A percentile compares a stretch with the other conserved stretches of the same genome.
phyloP scores from a whole-genome alignment of 2,113 vertebrate species.

The Felis chaus region DNA sequence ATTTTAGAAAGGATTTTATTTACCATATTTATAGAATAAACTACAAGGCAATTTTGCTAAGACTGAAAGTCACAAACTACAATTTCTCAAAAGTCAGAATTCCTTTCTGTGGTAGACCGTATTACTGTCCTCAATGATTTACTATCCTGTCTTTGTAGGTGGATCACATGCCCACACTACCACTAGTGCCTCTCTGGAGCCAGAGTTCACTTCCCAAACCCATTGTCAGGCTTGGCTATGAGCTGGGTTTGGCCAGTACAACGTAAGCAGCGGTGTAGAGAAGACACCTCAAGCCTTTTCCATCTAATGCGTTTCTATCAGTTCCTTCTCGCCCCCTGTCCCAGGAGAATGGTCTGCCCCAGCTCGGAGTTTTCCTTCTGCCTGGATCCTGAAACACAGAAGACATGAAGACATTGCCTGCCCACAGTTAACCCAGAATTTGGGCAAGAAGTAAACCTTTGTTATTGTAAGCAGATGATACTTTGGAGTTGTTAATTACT shows the following conservation, averaged over 20 bases:
- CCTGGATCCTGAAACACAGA: background rate
- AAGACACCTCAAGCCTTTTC: background rate
- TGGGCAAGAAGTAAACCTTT: background rate
- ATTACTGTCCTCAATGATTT: background rate
- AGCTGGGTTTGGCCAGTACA: background rate
- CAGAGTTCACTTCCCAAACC: background rate
- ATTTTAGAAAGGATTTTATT: slow-evolving; percentile 21
- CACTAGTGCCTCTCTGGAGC: background rate
- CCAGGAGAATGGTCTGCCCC: background rate
- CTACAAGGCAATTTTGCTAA: background rate
- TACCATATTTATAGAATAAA: slow-evolving; percentile 60
- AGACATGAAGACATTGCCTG: background rate
- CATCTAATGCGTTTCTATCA: background rate
- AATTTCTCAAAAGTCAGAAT: background rate
- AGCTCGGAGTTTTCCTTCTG: background rate
- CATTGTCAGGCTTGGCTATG: background rate
- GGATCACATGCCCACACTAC: background rate
- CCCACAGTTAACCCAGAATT: background rate
- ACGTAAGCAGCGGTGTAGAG: background rate
- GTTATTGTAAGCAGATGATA: background rate
- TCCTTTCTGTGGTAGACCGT: background rate
- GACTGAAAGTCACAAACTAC: background rate
- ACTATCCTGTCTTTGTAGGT: background rate
- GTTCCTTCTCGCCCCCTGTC: background rate
- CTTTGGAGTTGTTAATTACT: background rate